phyloP scores from a whole-genome alignment of 1,140 invertebrate species.

The Potamilus streckersoni region DNA sequence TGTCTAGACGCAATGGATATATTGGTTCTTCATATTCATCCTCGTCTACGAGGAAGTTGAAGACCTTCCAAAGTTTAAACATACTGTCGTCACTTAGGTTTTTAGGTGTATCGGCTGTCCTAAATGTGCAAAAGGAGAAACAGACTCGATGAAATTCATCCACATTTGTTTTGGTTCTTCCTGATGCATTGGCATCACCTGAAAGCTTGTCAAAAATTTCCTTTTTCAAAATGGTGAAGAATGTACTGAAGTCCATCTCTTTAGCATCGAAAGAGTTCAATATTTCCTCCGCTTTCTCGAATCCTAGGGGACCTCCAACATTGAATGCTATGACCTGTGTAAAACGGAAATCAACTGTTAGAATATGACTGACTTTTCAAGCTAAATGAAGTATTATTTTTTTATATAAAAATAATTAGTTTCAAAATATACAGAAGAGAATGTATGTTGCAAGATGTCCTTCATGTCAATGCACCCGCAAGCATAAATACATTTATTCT shows the following conservation, averaged over 20 bases:
- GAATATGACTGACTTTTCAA: no score
- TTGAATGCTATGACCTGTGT: constrained; percentile 24
- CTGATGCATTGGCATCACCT: background rate
- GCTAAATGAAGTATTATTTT: no score
- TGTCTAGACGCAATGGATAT: constrained; percentile 8
- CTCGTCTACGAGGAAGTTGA: constrained; percentile 24
- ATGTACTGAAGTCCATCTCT: constrained; percentile 24
- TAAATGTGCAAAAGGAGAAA: constrained; percentile 25
- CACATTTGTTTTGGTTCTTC: background rate
- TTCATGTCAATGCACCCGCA: no score
- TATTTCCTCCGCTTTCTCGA: constrained; percentile 26
- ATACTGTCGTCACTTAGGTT: constrained; percentile 15
- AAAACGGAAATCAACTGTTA: background rate
- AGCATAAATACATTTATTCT: no score
- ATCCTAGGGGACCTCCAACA: constrained; percentile 12
- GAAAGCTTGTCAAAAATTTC: constrained; percentile 9
- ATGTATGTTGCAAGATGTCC: no score
- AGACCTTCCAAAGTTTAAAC: constrained; percentile 18
- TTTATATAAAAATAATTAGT: no score
- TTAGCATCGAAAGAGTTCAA: constrained; percentile 1
- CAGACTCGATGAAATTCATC: constrained; percentile 10
- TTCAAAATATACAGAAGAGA: no score
- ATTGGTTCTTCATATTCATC: constrained; percentile 11
- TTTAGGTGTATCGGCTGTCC: constrained; percentile 7
- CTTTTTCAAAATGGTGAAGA: constrained; percentile 15